phyloP scores from a whole-genome alignment of 2,888 invertebrate species.

The Thereva nobilitata region DNA sequence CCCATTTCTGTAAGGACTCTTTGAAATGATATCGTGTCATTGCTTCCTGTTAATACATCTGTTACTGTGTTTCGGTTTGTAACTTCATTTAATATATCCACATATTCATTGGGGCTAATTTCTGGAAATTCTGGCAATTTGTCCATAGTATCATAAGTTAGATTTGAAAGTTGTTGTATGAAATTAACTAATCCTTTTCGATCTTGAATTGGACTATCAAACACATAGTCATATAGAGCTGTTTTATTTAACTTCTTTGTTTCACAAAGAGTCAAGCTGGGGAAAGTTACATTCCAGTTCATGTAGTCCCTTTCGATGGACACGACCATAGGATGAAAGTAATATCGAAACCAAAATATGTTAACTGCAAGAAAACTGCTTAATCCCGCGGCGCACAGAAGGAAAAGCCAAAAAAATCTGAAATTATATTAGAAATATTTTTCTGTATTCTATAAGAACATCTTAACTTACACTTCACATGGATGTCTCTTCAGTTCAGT shows the following conservation, averaged over 20 bases:
- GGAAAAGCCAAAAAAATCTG: conserved; percentile 38
- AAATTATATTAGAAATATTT: not conserved
- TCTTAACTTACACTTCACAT: no score
- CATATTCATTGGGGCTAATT: conserved; percentile 31
- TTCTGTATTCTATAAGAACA: no score
- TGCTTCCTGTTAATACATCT: conserved; percentile 22
- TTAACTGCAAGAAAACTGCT: conserved; percentile 12
- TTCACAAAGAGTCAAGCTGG: conserved; percentile 42
- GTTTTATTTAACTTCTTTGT: conserved; percentile 41
- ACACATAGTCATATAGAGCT: conserved; percentile 39
- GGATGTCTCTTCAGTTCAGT: no score
- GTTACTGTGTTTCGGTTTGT: conserved; percentile 31
- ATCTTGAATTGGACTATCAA: conserved; percentile 26
- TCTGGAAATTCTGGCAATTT: conserved; percentile 21
- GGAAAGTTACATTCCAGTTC: conserved; percentile 44
- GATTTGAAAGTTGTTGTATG: conserved; percentile 29
- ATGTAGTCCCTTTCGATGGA: conserved; percentile 42
- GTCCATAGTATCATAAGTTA: conserved; percentile 32
- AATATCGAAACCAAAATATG: conserved; percentile 40
- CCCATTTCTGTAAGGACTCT: conserved; percentile 50
- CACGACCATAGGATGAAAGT: conserved; percentile 40
- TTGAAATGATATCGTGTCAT: conserved; percentile 43
- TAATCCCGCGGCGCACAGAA: conserved; percentile 22
- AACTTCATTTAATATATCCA: conserved; percentile 27
- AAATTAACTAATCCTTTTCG: conserved; percentile 28